Conservation (phyloP, 2,888 invertebrate genomes). For the Alviniconcha strummeri region DNA sequence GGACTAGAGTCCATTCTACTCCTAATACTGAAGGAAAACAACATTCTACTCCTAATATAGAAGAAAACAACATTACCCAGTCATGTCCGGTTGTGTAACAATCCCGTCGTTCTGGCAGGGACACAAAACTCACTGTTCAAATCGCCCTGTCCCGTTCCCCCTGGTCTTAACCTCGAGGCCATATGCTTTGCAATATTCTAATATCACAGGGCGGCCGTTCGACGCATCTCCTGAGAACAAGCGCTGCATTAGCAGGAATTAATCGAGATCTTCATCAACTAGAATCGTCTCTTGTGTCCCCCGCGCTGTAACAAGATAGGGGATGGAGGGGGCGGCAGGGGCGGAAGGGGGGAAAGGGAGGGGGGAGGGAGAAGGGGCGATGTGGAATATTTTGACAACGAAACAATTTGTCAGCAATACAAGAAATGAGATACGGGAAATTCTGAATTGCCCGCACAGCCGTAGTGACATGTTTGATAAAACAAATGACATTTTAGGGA, state of each 20-base stretch:
- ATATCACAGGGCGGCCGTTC: slow-evolving; percentile 15
- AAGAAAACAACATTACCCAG: too few relatives aligned
- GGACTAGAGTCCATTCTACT: too few relatives aligned
- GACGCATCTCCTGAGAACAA: slow-evolving; percentile 23
- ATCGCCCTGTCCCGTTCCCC: background rate
- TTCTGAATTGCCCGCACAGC: slow-evolving; percentile 12
- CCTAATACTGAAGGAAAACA: too few relatives aligned
- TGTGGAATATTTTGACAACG: too few relatives aligned
- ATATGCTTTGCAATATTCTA: slow-evolving; percentile 34
- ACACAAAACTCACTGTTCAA: background rate
- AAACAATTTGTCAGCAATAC: slow-evolving; percentile 8
- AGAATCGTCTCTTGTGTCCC: slow-evolving; percentile 29
- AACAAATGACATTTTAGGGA: too few relatives aligned
- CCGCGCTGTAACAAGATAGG: slow-evolving; percentile 27
- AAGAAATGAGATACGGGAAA: slow-evolving; percentile 18
- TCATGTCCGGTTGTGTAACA: too few relatives aligned
- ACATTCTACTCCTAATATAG: too few relatives aligned
- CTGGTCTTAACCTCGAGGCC: slow-evolving; percentile 16
- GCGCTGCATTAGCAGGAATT: slow-evolving; percentile 33
- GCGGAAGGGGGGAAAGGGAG: background rate
- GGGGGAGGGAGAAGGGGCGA: background rate
- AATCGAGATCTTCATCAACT: slow-evolving; percentile 35
- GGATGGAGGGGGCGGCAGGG: background rate
- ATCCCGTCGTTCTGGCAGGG: background rate
- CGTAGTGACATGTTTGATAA: slow-evolving; percentile 1